phyloP scores from a whole-genome alignment of 1,140 invertebrate genomes.

The Chionoecetes opilio region DNA sequence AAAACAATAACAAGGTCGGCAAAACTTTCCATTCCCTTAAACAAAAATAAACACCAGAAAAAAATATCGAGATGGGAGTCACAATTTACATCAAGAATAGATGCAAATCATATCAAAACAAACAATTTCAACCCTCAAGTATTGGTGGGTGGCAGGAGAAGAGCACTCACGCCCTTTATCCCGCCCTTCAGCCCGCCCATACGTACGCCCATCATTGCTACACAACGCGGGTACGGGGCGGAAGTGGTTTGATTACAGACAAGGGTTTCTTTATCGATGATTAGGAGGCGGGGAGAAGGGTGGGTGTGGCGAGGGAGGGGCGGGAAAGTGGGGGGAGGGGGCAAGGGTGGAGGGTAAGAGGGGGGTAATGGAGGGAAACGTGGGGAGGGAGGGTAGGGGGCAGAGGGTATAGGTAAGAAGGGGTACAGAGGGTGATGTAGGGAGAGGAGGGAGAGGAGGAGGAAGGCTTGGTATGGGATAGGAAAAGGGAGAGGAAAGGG shows the following conservation, averaged over 20 bases:
- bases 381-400: not conserved
- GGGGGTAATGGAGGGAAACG: not conserved
- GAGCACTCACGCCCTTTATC: not conserved
- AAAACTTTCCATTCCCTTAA: no score
- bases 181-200: not conserved
- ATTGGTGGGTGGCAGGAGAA: not conserved
- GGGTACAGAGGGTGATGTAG: not conserved
- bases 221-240: not conserved
- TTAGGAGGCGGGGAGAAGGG: not conserved
- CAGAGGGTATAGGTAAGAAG: not conserved
- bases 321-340: not conserved
- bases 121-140: not conserved
- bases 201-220: not conserved
- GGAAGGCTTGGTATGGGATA: not conserved
- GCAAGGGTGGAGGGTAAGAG: not conserved
- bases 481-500: not conserved
- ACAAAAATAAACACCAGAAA: no score
- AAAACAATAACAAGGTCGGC: no score
- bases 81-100: not conserved
- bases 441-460: not conserved
- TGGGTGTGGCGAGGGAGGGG: not conserved
- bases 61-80: not conserved
- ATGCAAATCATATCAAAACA: constrained; percentile 20
- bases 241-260: constrained; percentile 3
- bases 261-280: not conserved